Base-by-base conservation (phyloP, 2,888 invertebrate genomes). In the Agrochola circellaris region DNA sequence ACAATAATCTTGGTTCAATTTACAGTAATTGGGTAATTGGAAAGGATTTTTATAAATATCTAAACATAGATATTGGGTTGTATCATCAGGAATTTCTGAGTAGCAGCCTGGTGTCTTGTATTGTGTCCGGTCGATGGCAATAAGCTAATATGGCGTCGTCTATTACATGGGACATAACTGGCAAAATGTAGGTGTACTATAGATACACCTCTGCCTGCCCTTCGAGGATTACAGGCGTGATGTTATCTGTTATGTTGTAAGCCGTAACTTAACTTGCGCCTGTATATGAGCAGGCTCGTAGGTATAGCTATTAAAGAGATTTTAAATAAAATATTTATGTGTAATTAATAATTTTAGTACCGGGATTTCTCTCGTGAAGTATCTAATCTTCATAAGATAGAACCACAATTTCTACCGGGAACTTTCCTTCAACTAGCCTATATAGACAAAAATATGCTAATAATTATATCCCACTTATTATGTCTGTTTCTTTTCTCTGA, bases 401-500 rank as follows among this genome's bases (percentile, higher is more conserved):
- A 72, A 7, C 11, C 20, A 20, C 13, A 1, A 15, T 34, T 73
- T 34, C 0, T 5, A 17, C 34, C 0, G 8, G 51, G 23, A 23
- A 58, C 5, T 45, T 60, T 58, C 51, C 26, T 56, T 38, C 0
- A 68, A 45, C 23, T 23, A 20, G 20, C 38, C 20, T 48, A 34
- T 17, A 45, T 23, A 56, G 65, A 26, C 26, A 42, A 9, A n/a
- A 48, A 26, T 20, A 58, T 51, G 15, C 17, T 11, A 11, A 30
- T 23, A 65, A 69, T 80, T 30, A 17, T 30, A 34, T 56, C 23
- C 45, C 15, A 58, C 51, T 30, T n/a, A 48, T 58, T 17, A 79
- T 56, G 26, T 66, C 62, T 30, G 23, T 20, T 8, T 74, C 66
- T 61, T 20, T 8, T 74, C 66, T 61, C 42, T 84, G 85, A 82